Evolutionary conservation across 2,113 vertebrate genomes (phyloP), one percentile per base, ranked within the genome.

Genomic region (Thalassarche chlororhynchos): DNA sequence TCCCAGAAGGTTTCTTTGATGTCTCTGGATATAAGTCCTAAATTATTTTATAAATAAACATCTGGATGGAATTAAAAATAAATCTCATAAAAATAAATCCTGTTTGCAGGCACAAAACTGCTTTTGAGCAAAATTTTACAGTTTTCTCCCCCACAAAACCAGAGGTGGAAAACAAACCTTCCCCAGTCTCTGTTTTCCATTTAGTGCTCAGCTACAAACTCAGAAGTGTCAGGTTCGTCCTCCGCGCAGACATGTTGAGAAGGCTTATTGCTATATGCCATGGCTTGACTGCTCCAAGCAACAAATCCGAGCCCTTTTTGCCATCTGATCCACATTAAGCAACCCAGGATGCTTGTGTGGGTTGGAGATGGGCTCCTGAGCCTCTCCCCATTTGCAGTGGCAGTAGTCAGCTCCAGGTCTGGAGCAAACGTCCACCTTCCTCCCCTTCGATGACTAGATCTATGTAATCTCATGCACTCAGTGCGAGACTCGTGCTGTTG

Each of bases 51-150:
- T 91, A 96, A 95, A 94, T 89, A 96, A 96, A 85, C 97, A 96
- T 96, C 95, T 97, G 94, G 87, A 95, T 71, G 42, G 89, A 96
- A 97, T 97, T 95, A 95, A 96, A 97, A 94, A 96, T 89, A 87
- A 89, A 94, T 93, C 91, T 82, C 55, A 69, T 76, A 93, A 96
- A 96, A 96, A 94, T 88, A 91, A 97, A 95, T 90, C 60, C 64
- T 47, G n/a, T 96, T 95, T 86, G 84, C 66, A 83, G 87, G 68
- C 66, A 96, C 62, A 91, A 86, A 94, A 85, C 81, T 83, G 66
- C 84, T 96, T 91, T 86, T 88, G 89, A 96, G 62, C 17, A 89
- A 87, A 94, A 95, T 90, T 83, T 83, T 89, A 34, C 28, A 28
- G 20, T 91, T 91, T 94, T 96, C 52, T 91, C 51, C 54, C 62